phyloP scores from a whole-genome alignment of 2,888 invertebrate genomes.

The Dasysyrphus albostriatus region DNA sequence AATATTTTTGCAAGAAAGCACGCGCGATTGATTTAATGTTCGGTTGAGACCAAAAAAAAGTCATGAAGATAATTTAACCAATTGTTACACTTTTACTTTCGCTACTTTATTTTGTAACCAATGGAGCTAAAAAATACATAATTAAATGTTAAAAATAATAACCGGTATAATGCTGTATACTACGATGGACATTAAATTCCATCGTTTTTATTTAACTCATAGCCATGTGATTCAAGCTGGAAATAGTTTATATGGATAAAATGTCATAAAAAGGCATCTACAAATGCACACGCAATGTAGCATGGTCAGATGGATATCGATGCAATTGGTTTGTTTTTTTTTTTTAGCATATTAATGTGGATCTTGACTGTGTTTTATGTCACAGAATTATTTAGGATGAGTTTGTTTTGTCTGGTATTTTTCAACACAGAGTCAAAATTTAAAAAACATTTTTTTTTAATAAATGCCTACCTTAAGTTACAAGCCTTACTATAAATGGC shows the following conservation, averaged over 20 bases:
- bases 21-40: slow-evolving; percentile 26
- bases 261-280: slow-evolving; percentile 48
- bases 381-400: slow-evolving; percentile 9
- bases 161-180: not conserved
- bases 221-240: slow-evolving; percentile 7
- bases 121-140: slow-evolving; percentile 37
- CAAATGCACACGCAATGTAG: slow-evolving; percentile 59
- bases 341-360: slow-evolving; percentile 22
- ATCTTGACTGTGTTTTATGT: slow-evolving; percentile 25
- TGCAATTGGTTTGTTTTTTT: slow-evolving; percentile 18
- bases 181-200: slow-evolving; percentile 36
- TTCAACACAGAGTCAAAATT: not conserved
- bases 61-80: slow-evolving; percentile 39
- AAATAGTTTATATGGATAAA: slow-evolving; percentile 51
- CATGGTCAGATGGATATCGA: slow-evolving; percentile 62
- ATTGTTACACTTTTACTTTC: slow-evolving; percentile 74
- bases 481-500: too few species aligned
- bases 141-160: slow-evolving; percentile 37
- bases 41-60: not conserved
- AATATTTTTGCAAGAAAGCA: slow-evolving; percentile 18
- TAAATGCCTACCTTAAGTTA: too few species aligned
- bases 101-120: slow-evolving; percentile 53
- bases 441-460: too few species aligned
- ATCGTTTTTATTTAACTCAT: slow-evolving; percentile 24
- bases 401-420: not conserved